Conservation (phyloP, 37 sponge, comb jelly and placozoan genomes). For the Bolinopsis microptera region DNA sequence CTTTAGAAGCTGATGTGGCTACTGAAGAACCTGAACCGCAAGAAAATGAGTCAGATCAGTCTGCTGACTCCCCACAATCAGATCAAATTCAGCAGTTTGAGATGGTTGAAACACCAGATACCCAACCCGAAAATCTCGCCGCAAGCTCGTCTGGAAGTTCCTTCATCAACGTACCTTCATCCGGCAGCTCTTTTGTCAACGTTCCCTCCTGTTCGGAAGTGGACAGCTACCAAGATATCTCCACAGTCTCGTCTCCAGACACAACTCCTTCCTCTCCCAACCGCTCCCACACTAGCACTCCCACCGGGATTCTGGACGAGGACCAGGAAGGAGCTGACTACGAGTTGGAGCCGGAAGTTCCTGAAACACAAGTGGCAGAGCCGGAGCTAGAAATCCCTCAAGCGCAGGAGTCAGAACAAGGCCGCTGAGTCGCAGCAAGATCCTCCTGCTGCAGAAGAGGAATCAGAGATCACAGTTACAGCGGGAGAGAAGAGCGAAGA, state of each 20-base stretch:
- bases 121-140: neutral
- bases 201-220: conserved; percentile 37
- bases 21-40: conserved; percentile 11
- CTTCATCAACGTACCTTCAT: conserved; percentile 16
- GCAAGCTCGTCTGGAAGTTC: conserved; percentile 25
- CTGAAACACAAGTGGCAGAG: neutral
- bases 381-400: neutral
- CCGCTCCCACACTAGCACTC: neutral
- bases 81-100: neutral
- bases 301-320: neutral
- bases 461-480: neutral
- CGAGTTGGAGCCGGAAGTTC: neutral
- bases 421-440: no score
- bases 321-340: neutral
- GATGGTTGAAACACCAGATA: neutral
- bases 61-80: neutral
- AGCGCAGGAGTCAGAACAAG: neutral
- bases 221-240: conserved; percentile 41
- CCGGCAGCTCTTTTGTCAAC: conserved; percentile 25
- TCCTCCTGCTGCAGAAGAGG: no score
- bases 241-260: neutral
- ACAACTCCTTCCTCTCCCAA: neutral
- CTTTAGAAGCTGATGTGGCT: neutral
- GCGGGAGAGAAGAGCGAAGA: neutral
- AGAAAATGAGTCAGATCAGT: neutral